Evolutionary conservation across 2,888 invertebrate genomes (phyloP), one percentile per base, ranked within the genome.

Genomic region (Stenurella melanura): DNA sequence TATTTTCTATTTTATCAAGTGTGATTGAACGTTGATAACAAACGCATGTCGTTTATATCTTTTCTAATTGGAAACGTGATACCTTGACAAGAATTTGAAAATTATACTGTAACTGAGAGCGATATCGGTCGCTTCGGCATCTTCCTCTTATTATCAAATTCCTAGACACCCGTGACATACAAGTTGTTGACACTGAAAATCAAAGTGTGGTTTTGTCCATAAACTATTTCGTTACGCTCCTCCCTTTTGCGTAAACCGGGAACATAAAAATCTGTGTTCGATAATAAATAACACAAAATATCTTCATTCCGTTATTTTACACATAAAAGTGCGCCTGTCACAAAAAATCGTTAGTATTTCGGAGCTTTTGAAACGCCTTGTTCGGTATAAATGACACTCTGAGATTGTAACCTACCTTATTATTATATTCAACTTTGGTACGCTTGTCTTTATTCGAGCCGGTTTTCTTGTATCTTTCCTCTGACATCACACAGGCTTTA

Each of bases 361-460:
- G 84, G 83, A 74, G 76, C 84, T 84, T 86, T 84, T 82, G 84
- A 83, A 83, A 81, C 82, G 82, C 86, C 85, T 86, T 81, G 85
- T 86, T 86, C 83, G 81, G 82, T 73, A 78, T 83, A 85, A 87
- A 85, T 86, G 86, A 86, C 87, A 87, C 84, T 83, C 75, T 76
- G 80, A 82, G 80, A 84, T 85, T 85, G 86, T 86, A 85, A 85
- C 83, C 85, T 84, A 85, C 84, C 85, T 84, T 86, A 85, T 86
- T 86, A 85, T 86, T 86, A 85, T 85, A 83, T 81, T 85, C 83
- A 75, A 81, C 82, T 85, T 86, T 85, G 80, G 82, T 82, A 80
- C 78, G 82, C 77, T 74, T 82, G 80, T 80, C 81, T 63, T 73
- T 69, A 64, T 66, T 11, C 58, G 60, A 82, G 80, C 82, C 82